These are phyloP conservation scores for Trichacis sp. DNA, from an alignment of 2,888 invertebrate species.

Conservation along the genomic window DNA sequence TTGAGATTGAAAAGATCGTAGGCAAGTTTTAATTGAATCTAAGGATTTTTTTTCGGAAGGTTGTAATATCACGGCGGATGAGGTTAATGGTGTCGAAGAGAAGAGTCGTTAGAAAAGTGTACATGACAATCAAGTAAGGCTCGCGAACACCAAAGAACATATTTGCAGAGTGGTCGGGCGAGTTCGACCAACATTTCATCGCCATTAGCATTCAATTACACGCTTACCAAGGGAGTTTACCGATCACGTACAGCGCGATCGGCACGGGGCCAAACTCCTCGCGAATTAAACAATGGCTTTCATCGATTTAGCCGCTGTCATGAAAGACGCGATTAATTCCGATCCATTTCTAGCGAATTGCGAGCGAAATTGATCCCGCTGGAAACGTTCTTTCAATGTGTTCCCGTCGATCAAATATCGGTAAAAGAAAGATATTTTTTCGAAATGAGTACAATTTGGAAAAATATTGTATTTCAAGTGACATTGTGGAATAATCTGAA, in stretches of 20 bases:
- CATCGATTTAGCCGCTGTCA: slow-evolving; percentile 24
- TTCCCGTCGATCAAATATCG: too few relatives aligned
- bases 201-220: slow-evolving; percentile 61
- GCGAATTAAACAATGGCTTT: slow-evolving; percentile 30
- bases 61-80: too few relatives aligned
- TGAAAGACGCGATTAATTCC: slow-evolving; percentile 29
- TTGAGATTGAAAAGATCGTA: too few relatives aligned
- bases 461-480: too few relatives aligned
- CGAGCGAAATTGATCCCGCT: too few relatives aligned
- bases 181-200: slow-evolving; percentile 54
- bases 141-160: slow-evolving; percentile 47
- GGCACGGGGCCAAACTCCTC: slow-evolving; percentile 6
- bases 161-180: slow-evolving; percentile 57
- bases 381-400: too few relatives aligned
- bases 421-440: too few relatives aligned
- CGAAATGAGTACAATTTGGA: too few relatives aligned
- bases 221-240: slow-evolving; percentile 48
- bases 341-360: too few relatives aligned
- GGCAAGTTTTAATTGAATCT: too few relatives aligned
- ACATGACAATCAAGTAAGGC: slow-evolving; percentile 20
- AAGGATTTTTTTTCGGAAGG: too few relatives aligned
- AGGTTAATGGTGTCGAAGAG: background rate
- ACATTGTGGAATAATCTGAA: too few relatives aligned
- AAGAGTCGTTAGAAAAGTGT: background rate
- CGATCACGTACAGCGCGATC: slow-evolving; percentile 10